Evolutionary conservation across 2,888 invertebrate species (phyloP).

Genomic region (Epistrophe eligans): DNA sequence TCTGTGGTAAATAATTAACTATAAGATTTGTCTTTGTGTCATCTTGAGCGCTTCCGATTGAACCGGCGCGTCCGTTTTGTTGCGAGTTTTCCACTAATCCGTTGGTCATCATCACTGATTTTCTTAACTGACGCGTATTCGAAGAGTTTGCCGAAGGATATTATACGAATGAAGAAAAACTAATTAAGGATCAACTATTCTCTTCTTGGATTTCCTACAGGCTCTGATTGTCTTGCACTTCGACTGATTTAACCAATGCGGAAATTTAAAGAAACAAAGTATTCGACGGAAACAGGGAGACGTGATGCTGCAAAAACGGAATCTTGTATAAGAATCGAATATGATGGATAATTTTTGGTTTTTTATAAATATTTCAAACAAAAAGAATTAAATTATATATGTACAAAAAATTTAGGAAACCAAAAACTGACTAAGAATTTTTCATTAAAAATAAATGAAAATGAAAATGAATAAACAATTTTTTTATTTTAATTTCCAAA

Average conservation of each 20-base stretch:
- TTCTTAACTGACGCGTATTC: conserved; percentile 11
- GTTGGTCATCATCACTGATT: conserved; percentile 78
- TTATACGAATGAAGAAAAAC: conserved; percentile 12
- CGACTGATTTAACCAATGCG: conserved; percentile 61
- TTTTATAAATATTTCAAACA: not conserved
- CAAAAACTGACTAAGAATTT: conserved; percentile 43
- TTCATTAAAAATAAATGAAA: conserved; percentile 39
- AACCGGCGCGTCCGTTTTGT: conserved; percentile 79
- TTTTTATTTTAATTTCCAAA: conserved; percentile 17
- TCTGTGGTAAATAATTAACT: conserved; percentile 96
- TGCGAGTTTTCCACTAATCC: conserved; percentile 78
- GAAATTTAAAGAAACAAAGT: conserved; percentile 55
- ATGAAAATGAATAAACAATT: conserved; percentile 43
- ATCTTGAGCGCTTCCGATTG: conserved; percentile 79
- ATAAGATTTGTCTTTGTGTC: conserved; percentile 91
- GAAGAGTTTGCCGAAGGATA: conserved; percentile 3
- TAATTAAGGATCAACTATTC: conserved; percentile 44
- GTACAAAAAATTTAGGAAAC: conserved; percentile 58
- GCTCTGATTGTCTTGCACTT: conserved; percentile 66
- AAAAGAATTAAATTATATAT: conserved; percentile 48
- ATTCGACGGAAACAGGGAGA: conserved; percentile 56
- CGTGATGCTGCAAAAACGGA: conserved; percentile 53
- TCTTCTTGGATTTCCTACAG: conserved; percentile 15
- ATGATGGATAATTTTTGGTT: conserved; percentile 2
- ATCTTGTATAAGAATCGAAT: not conserved